Percentiles rank a stretch among this genome's conserved stretches.
Evolutionary conservation across 2,888 invertebrate species (phyloP).

Genomic region (Teleogryllus oceanicus): DNA sequence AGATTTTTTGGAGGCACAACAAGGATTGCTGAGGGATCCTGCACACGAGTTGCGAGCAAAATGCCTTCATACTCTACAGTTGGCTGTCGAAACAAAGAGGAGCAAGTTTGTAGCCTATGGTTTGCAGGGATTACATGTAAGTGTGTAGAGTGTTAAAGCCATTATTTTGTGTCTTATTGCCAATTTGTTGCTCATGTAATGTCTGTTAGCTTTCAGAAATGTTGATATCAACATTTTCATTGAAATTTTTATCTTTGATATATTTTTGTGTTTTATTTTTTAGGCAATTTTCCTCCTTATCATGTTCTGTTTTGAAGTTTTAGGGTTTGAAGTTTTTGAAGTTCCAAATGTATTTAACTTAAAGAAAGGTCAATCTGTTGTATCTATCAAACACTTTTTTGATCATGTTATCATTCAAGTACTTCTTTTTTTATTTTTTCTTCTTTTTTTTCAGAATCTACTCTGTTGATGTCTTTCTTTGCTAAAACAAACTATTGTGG

Average conservation of each 20-base stretch:
- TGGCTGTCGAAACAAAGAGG: conserved; percentile 82
- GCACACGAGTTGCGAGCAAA: conserved; percentile 79
- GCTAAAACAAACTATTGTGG: no score
- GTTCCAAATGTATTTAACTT: no score
- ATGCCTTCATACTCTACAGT: conserved; percentile 79
- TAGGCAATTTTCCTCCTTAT: no score
- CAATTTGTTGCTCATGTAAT: neutral
- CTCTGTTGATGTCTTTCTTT: no score
- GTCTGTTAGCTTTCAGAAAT: neutral
- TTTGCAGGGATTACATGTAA: conserved; percentile 85
- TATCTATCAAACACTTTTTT: no score
- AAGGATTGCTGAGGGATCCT: conserved; percentile 70
- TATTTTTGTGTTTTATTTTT: no score
- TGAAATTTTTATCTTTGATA: neutral
- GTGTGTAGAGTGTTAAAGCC: conserved; percentile 43
- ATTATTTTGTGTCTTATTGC: neutral
- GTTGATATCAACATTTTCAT: neutral
- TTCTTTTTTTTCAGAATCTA: no score
- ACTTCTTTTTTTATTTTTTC: no score
- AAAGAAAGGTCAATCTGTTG: no score
- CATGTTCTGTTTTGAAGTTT: no score
- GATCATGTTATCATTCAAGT: no score
- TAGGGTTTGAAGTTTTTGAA: no score
- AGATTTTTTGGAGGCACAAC: conserved; percentile 80
- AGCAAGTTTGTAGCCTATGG: conserved; percentile 80